These are phyloP conservation scores for Coleophora flavipennella DNA, from an alignment of 2,888 invertebrate genomes.

Conservation along the genomic window DNA sequence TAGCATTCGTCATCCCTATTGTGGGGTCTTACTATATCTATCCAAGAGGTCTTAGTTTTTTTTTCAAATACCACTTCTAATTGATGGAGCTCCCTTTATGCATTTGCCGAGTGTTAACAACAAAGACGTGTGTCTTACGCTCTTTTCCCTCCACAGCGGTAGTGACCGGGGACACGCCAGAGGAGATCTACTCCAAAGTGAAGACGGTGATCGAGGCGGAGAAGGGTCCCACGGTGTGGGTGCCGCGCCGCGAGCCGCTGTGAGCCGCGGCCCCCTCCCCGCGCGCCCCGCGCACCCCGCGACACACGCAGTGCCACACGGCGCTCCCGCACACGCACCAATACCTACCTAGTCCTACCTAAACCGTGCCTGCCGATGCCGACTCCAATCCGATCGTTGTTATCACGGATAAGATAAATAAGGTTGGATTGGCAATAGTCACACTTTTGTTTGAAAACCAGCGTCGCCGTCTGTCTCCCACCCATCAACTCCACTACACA, in stretches of 20 bases:
- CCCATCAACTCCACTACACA: no score
- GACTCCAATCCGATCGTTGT: background rate
- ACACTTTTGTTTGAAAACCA: no score
- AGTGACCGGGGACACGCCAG: slow-evolving; percentile 97
- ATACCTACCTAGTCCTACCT: slow-evolving; percentile 4
- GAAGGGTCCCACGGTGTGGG: slow-evolving; percentile 97
- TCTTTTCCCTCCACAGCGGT: slow-evolving; percentile 76
- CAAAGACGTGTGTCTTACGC: background rate
- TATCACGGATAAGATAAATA: no score
- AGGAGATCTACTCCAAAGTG: slow-evolving; percentile 95
- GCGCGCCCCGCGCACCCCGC: slow-evolving; percentile 12
- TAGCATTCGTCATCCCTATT: no score
- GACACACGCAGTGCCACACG: slow-evolving; percentile 8
- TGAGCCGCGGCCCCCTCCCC: slow-evolving; percentile 73
- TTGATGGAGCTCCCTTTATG: no score
- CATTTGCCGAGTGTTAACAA: no score
- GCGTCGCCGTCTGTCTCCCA: no score
- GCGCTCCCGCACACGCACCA: slow-evolving; percentile 1
- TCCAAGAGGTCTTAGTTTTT: no score
- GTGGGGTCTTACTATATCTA: no score
- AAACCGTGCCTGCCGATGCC: background rate
- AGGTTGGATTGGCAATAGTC: no score
- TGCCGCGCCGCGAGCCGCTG: slow-evolving; percentile 95
- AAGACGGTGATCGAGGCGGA: slow-evolving; percentile 96
- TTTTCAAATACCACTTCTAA: no score